Evolutionary conservation across 1,140 invertebrate species (phyloP).

Genomic region (Acromyrmex echinatior): DNA sequence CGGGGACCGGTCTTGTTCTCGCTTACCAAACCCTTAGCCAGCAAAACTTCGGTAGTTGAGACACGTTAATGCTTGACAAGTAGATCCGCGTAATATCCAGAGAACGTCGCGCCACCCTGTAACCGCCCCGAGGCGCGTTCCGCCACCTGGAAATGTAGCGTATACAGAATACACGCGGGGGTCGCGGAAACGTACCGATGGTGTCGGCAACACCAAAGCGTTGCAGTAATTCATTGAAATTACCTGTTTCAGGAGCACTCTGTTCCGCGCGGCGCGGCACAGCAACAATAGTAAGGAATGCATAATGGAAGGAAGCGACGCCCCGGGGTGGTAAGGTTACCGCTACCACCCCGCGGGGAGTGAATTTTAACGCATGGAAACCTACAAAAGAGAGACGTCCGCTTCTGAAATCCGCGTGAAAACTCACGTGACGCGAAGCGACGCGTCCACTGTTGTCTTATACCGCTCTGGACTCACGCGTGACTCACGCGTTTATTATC

Average conservation of each 20-base stretch:
- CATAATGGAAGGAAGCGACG: slow-evolving; percentile 67
- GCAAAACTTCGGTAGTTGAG: slow-evolving; percentile 49
- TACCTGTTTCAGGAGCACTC: slow-evolving; percentile 64
- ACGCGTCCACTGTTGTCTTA: too few relatives aligned
- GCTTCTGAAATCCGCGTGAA: slow-evolving; percentile 30
- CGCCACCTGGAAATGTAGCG: slow-evolving; percentile 32
- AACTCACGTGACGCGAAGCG: background rate
- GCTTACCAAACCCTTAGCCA: slow-evolving; percentile 21
- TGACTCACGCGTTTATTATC: too few relatives aligned
- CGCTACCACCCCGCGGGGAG: slow-evolving; percentile 22
- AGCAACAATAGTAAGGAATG: slow-evolving; percentile 68
- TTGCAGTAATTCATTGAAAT: slow-evolving; percentile 66
- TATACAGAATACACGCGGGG: too few relatives aligned
- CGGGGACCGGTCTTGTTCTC: background rate
- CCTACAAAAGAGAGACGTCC: background rate
- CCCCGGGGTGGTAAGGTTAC: slow-evolving; percentile 51
- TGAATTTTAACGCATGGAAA: slow-evolving; percentile 61
- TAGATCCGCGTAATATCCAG: slow-evolving; percentile 60
- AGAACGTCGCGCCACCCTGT: slow-evolving; percentile 11
- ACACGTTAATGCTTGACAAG: slow-evolving; percentile 60
- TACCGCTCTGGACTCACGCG: too few relatives aligned
- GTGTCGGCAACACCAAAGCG: slow-evolving; percentile 54
- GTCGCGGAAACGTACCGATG: slow-evolving; percentile 57
- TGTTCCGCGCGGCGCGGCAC: slow-evolving; percentile 2
- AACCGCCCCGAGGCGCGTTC: slow-evolving; percentile 32